Base-by-base conservation (phyloP, 92 coral and sea anemone genomes). In the Nematostella vectensis region DNA sequence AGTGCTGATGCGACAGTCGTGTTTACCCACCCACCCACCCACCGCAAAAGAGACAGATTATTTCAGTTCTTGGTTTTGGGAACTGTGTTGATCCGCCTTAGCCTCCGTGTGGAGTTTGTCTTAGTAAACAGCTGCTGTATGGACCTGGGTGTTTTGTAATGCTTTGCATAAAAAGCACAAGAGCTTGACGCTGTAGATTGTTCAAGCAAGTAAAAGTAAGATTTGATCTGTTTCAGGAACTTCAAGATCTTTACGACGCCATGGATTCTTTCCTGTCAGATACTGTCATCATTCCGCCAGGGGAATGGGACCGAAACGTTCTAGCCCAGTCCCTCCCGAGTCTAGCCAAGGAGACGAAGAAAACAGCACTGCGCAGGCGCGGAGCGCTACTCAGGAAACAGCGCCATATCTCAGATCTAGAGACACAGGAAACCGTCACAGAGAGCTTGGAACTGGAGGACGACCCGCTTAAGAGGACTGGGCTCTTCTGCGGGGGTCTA, bases 401-500 rank as follows among this genome's bases (percentile, higher is more conserved):
- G 11, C 40, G 40, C 15, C 8, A 15, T 50, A 17, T 16, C 59
- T 45, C 13, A 25, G 31, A 16, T 25, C 48, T 4, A 54, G 38
- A 58, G 50, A 57, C 38, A 57, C 54, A 29, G 29, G 48, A 48
- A 6, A 54, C 17, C 13, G 15, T 17, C 2, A 29, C 42, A 22
- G 67, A 66, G 21, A 79, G 57, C 45, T 69, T 74, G 42, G 83
- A 74, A 21, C 29, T 45, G 4, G 55, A 40, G 17, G 75, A 71
- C 24, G 94, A 93, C 50, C 84, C 99, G 2, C 72, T 93, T 9
- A 54, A 74, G 27, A 69, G 99, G 50, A 93, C 99, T 3, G 87
- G 89, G 16, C 70, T 55, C n/a, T 87, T 93, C 28, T 93, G 96
- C 52, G 99, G 99, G 17, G 99, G 99, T 12, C 85, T 93, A 11